These are phyloP conservation scores for Rotaria magnacalcarata DNA, from an alignment of 2,888 invertebrate genomes.

Conservation along the genomic window DNA sequence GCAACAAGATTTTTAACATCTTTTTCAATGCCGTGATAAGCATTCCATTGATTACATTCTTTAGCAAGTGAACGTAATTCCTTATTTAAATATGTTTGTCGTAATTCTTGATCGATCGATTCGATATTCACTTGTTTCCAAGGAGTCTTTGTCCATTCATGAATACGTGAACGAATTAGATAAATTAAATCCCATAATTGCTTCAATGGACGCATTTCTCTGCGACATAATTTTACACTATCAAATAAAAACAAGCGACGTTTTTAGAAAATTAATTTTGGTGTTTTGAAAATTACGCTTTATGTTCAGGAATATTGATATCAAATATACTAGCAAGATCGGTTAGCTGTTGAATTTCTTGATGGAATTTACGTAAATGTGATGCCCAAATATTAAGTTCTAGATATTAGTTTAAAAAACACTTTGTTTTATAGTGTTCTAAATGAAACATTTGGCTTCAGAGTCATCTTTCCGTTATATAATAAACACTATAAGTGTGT, in stretches of 20 bases:
- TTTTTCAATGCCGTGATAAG: constrained; percentile 78
- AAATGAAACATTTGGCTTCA: too few relatives aligned
- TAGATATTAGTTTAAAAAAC: background rate
- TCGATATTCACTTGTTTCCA: constrained; percentile 95
- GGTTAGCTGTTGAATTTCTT: constrained; percentile 77
- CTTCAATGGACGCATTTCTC: constrained; percentile 71
- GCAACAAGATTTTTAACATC: constrained; percentile 93
- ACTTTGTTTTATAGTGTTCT: too few relatives aligned
- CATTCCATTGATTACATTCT: constrained; percentile 90
- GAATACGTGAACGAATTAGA: constrained; percentile 81
- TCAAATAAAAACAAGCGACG: too few relatives aligned
- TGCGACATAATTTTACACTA: constrained; percentile 79
- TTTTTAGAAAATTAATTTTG: too few relatives aligned
- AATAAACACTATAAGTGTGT: too few relatives aligned
- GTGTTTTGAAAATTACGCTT: constrained; percentile 55
- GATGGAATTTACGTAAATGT: constrained; percentile 65
- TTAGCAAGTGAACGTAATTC: constrained; percentile 70
- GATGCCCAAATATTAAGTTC: constrained; percentile 8
- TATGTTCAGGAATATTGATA: constrained; percentile 88
- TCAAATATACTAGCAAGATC: constrained; percentile 87
- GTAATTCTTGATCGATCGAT: constrained; percentile 73
- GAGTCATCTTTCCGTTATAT: too few relatives aligned
- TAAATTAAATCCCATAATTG: constrained; percentile 90
- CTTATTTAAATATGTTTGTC: constrained; percentile 77
- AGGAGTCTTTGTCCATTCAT: constrained; percentile 92